Percentiles rank a stretch among this genome's conserved stretches.
These are phyloP conservation scores for Perca schrenkii DNA, from an alignment of 2,113 vertebrate species.

Conservation along the genomic window DNA sequence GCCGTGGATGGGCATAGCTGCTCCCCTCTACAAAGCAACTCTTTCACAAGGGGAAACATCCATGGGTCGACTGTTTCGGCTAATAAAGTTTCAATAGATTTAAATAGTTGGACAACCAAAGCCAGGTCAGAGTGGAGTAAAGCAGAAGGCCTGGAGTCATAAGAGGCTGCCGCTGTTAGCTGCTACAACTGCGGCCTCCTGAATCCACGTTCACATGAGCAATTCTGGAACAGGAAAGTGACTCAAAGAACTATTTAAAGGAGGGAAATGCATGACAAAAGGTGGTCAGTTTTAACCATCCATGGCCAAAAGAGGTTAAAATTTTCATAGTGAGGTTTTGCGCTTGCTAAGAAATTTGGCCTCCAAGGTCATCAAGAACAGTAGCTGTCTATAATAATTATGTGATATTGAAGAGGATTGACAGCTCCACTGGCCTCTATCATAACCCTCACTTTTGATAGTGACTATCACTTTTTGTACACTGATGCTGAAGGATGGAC, in stretches of 20 bases:
- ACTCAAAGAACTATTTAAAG: constrained; percentile 8
- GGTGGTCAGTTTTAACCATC: neutral
- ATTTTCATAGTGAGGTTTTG: constrained; percentile 2
- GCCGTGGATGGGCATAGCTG: constrained; percentile 69
- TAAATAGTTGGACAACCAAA: constrained; percentile 84
- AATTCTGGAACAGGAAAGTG: constrained; percentile 12
- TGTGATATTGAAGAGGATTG: neutral
- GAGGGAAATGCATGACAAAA: constrained; percentile 9
- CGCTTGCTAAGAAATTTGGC: neutral
- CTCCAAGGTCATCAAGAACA: neutral
- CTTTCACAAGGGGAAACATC: constrained; percentile 83
- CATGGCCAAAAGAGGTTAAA: neutral
- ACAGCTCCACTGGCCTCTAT: constrained; percentile 12
- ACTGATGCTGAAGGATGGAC: neutral
- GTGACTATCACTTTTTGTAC: neutral
- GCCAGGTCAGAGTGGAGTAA: constrained; percentile 42
- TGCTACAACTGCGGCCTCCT: constrained; percentile 17
- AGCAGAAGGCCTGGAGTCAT: constrained; percentile 57
- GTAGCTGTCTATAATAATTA: neutral
- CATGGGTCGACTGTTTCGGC: constrained; percentile 59
- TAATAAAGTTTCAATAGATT: constrained; percentile 85
- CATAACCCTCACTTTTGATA: neutral
- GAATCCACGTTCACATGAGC: constrained; percentile 23
- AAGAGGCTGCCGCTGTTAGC: constrained; percentile 8
- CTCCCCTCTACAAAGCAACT: constrained; percentile 79